These are phyloP conservation scores for Scaeva pyrastri DNA, from an alignment of 2,888 invertebrate genomes.

Conservation along the genomic window DNA sequence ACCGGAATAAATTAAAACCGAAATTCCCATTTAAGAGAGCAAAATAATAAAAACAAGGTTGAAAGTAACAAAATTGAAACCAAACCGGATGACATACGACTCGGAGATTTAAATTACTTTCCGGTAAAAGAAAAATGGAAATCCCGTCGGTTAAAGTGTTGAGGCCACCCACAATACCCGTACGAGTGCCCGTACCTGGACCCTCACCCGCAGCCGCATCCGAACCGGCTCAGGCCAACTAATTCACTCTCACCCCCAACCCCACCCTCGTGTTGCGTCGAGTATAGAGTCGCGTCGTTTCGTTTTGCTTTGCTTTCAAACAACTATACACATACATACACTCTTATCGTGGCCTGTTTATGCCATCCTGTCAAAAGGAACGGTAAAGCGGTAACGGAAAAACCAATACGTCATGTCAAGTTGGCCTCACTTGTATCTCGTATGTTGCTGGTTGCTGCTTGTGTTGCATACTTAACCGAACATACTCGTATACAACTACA, in stretches of 20 bases:
- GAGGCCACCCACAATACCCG: slow-evolving; percentile 45
- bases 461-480: slow-evolving; percentile 38
- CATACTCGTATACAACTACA: slow-evolving; percentile 25
- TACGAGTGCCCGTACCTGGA: too few relatives aligned
- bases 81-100: slow-evolving; percentile 70
- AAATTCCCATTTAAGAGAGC: slow-evolving; percentile 52
- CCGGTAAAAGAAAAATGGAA: slow-evolving; percentile 67
- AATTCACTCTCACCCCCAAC: background rate
- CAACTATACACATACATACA: background rate
- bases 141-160: slow-evolving; percentile 64
- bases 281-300: slow-evolving; percentile 10
- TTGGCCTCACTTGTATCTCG: too few relatives aligned
- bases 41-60: slow-evolving; percentile 16
- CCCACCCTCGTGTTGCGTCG: slow-evolving; percentile 22
- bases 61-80: slow-evolving; percentile 52
- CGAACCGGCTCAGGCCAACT: background rate
- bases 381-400: slow-evolving; percentile 36
- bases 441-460: slow-evolving; percentile 2
- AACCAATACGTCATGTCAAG: slow-evolving; percentile 72
- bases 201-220: too few relatives aligned
- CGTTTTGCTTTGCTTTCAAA: background rate
- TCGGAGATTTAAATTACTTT: slow-evolving; percentile 74
- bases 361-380: slow-evolving; percentile 44
- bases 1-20: slow-evolving; percentile 63
- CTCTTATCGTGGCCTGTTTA: slow-evolving; percentile 14